These are phyloP conservation scores for Silurus asotus DNA, from an alignment of 2,113 vertebrate genomes.

Conservation along the genomic window DNA sequence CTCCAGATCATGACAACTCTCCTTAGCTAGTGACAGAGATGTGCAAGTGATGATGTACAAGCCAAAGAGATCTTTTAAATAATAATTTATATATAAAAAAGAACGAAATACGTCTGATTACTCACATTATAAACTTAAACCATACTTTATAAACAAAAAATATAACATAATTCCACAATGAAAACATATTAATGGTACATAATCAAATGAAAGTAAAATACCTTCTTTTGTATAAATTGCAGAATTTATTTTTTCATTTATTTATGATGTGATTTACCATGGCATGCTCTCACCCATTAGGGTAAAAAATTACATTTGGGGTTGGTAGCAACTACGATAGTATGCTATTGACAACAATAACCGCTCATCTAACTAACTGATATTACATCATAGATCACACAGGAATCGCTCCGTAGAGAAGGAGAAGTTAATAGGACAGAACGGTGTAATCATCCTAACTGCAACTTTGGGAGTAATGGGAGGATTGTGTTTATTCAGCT, in stretches of 20 bases:
- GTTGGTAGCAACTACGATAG: slow-evolving; percentile 25
- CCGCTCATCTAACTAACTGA: slow-evolving; percentile 28
- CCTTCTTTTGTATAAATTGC: not conserved
- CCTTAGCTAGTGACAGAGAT: not conserved
- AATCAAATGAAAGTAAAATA: not conserved
- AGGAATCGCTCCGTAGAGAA: slow-evolving; percentile 23
- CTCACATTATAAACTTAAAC: not conserved
- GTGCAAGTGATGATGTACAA: not conserved
- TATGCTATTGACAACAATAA: slow-evolving; percentile 26
- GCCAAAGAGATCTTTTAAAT: not conserved
- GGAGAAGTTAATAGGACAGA: slow-evolving; percentile 39
- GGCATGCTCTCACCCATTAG: not conserved
- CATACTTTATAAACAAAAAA: not conserved
- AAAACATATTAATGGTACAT: not conserved
- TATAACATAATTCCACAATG: not conserved
- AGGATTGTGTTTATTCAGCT: slow-evolving; percentile 36
- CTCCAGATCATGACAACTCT: not conserved
- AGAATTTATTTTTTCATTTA: not conserved
- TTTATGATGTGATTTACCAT: not conserved
- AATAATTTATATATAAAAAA: not conserved
- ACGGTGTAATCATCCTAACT: slow-evolving; percentile 38
- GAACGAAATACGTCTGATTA: not conserved
- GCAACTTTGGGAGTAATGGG: slow-evolving; percentile 33
- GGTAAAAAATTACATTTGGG: not conserved
- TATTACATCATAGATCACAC: slow-evolving; percentile 39